phyloP scores from a whole-genome alignment of 2,113 vertebrate species.

The Felis catus region F.catus_Fca126_mat1.0 CM031419.1:146634001-146634500 shows the following conservation, averaged over 20 bases:
- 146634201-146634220: constrained; percentile 4
- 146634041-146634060: constrained; percentile 14
- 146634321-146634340: background rate
- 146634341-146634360: background rate
- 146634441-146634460: background rate
- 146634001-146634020: constrained; percentile 72
- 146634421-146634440: background rate
- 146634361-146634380: background rate
- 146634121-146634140: constrained; percentile 8
- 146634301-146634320: background rate
- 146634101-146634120: fast-evolving
- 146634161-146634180: background rate
- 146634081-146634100: background rate
- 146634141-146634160: constrained; percentile 31
- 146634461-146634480: background rate
- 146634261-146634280: background rate
- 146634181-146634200: constrained; percentile 51
- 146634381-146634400: constrained; percentile 65
- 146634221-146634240: background rate
- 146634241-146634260: background rate
- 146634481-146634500: background rate
- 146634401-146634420: background rate
- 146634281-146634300: fast-evolving
- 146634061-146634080: constrained; percentile 57
- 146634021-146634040: background rate